These are phyloP conservation scores for Xestia ashworthii DNA, from an alignment of 2,888 invertebrate genomes.

Conservation along the genomic window DNA sequence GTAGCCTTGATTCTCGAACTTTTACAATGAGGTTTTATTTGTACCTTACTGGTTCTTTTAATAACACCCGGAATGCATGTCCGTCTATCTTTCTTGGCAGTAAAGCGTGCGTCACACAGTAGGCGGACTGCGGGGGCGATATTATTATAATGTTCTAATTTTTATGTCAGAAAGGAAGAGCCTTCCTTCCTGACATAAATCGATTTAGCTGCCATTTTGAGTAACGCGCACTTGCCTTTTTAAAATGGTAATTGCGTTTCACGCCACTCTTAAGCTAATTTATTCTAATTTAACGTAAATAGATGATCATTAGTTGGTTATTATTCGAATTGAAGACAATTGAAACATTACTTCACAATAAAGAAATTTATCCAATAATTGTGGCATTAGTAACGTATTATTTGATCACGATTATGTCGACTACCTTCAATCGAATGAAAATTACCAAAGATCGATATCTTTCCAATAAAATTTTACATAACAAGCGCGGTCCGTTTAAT, in stretches of 20 bases:
- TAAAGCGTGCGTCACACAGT: conserved; percentile 11
- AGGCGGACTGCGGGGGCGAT: conserved; percentile 1
- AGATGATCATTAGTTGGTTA: conserved; percentile 15
- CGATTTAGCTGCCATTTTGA: conserved; percentile 17
- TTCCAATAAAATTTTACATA: conserved; percentile 13
- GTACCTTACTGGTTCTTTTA: conserved; percentile 8
- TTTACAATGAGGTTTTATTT: conserved; percentile 3
- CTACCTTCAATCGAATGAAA: background rate
- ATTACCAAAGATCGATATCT: conserved; percentile 13
- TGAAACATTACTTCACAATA: background rate
- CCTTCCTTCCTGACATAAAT: background rate
- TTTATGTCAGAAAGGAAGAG: conserved; percentile 14
- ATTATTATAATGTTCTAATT: conserved; percentile 11
- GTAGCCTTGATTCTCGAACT: conserved; percentile 37
- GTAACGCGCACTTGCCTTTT: conserved; percentile 2
- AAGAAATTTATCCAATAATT: background rate
- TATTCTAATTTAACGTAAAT: background rate
- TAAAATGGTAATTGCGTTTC: conserved; percentile 32
- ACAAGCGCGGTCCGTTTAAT: conserved; percentile 49
- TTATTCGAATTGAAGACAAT: background rate
- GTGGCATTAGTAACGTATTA: background rate
- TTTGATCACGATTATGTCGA: background rate
- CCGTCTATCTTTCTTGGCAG: conserved; percentile 16
- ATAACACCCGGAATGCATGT: conserved; percentile 23
- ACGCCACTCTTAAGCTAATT: conserved; percentile 19